Evolutionary conservation across 2,888 invertebrate species (phyloP).

Genomic region (Sacculina carcini): DNA sequence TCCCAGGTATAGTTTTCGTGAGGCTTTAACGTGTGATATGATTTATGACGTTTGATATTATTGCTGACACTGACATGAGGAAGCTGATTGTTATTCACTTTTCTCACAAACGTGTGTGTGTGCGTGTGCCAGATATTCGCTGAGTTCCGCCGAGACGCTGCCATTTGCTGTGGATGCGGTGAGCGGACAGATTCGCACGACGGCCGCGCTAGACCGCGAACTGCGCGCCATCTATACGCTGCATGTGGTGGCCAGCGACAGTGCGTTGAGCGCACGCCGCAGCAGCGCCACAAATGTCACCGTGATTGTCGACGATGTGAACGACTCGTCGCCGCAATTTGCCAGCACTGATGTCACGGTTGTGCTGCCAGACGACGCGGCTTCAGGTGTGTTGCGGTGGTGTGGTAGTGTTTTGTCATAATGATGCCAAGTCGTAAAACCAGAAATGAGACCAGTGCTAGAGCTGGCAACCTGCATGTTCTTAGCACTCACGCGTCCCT

Average conservation of each 20-base stretch:
- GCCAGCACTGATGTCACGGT: constrained; percentile 44
- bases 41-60: too few relatives aligned
- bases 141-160: constrained; percentile 34
- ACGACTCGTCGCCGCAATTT: constrained; percentile 22
- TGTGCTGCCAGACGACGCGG: constrained; percentile 53
- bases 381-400: constrained; percentile 30
- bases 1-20: too few relatives aligned
- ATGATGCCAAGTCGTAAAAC: too few relatives aligned
- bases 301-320: constrained; percentile 19
- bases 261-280: constrained; percentile 54
- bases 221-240: constrained; percentile 53
- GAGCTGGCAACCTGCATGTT: too few relatives aligned
- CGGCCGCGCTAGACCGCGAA: constrained; percentile 54
- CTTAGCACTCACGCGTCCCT: too few relatives aligned
- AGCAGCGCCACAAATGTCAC: constrained; percentile 41
- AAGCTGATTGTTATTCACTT: too few relatives aligned
- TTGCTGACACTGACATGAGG: too few relatives aligned
- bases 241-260: constrained; percentile 64
- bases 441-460: too few relatives aligned
- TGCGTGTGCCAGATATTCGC: constrained; percentile 10
- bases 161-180: constrained; percentile 65
- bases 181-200: constrained; percentile 61
- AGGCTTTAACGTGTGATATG: too few relatives aligned
- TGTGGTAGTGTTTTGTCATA: too few relatives aligned
- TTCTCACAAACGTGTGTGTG: too few relatives aligned